Conservation (phyloP, 2,888 invertebrate genomes). For the Phlogophora meticulosa region DNA sequence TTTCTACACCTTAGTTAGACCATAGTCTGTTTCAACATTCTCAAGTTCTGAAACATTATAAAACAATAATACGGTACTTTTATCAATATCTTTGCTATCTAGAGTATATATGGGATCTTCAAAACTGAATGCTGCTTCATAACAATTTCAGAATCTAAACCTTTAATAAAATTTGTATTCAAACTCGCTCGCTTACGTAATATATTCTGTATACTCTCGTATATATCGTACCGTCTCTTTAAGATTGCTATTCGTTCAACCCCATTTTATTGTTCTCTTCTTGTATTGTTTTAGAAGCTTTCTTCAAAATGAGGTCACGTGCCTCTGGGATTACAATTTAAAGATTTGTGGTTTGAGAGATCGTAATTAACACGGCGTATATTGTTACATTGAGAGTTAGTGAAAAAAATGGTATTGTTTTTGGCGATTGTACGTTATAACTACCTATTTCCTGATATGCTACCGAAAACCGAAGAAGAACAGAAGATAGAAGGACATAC, state of each 20-base stretch:
- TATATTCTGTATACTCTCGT: constrained; percentile 25
- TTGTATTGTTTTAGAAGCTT: constrained; percentile 45
- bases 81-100: background rate
- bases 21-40: no score
- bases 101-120: background rate
- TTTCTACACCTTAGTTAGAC: background rate
- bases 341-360: constrained; percentile 49
- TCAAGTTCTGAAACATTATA: background rate
- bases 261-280: constrained; percentile 48
- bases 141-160: constrained; percentile 32
- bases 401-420: constrained; percentile 23
- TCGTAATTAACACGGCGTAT: constrained; percentile 31
- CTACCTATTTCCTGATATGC: no score
- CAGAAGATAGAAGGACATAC: no score
- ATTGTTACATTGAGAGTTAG: constrained; percentile 33
- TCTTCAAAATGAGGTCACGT: constrained; percentile 50
- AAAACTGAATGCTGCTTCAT: constrained; percentile 17
- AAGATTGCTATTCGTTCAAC: constrained; percentile 45
- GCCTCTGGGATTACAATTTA: constrained; percentile 34
- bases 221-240: constrained; percentile 34
- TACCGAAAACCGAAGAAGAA: no score
- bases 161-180: constrained; percentile 40
- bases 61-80: no score
- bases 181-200: constrained; percentile 36
- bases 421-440: no score